These are phyloP conservation scores for Stigmatopora nigra DNA, from an alignment of 2,113 vertebrate genomes.

Conservation along the genomic window DNA sequence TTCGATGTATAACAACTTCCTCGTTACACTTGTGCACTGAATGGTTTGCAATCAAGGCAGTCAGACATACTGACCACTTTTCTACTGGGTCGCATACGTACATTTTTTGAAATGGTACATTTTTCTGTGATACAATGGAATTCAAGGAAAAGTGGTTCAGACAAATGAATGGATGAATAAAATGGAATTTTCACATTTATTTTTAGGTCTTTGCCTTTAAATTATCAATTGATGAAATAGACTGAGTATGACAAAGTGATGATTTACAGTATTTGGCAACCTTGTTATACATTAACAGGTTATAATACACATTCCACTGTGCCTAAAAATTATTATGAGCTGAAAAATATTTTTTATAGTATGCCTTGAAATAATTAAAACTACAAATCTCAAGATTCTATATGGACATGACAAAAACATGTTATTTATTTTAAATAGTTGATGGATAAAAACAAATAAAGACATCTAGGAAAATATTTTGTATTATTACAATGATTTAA, in stretches of 20 bases:
- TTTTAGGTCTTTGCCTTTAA: background rate
- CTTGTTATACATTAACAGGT: background rate
- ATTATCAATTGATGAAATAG: background rate
- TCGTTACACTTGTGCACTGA: background rate
- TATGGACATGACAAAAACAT: background rate
- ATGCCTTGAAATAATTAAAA: background rate
- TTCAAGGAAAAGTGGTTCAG: background rate
- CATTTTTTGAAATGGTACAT: background rate
- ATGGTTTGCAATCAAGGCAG: constrained; percentile 1
- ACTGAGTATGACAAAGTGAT: background rate
- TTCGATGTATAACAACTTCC: constrained; percentile 13
- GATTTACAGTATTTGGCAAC: background rate
- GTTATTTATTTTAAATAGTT: background rate
- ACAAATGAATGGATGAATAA: too few species aligned
- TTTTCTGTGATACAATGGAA: background rate
- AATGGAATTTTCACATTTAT: background rate
- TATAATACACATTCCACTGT: background rate
- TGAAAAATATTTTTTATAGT: background rate
- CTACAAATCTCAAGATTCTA: background rate
- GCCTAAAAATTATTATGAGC: background rate
- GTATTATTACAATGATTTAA: background rate
- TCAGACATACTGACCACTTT: too few species aligned
- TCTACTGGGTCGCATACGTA: too few species aligned
- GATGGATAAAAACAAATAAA: background rate
- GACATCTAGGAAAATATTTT: background rate